These are phyloP conservation scores for Oncorhynchus tshawytscha DNA, from an alignment of 2,113 vertebrate genomes.

Conservation along the genomic window DNA sequence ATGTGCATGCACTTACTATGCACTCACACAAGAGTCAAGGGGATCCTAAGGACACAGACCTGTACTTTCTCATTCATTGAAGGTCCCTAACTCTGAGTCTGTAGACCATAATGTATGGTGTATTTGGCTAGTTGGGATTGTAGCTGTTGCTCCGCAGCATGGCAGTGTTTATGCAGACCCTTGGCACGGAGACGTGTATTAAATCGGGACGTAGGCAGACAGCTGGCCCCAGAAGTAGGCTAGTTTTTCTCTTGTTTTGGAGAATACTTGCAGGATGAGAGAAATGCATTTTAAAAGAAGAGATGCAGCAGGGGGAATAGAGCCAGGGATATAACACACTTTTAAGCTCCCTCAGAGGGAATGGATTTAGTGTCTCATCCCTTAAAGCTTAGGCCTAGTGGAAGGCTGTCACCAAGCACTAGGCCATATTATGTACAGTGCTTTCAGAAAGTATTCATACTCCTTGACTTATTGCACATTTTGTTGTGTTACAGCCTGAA, in stretches of 20 bases:
- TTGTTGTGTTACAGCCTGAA: no score
- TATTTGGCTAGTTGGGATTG: not conserved
- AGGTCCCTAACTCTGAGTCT: not conserved
- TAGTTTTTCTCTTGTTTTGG: constrained; percentile 8
- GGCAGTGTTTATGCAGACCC: not conserved
- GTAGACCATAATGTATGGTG: not conserved
- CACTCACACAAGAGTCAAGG: not conserved
- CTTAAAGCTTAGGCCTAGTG: constrained; percentile 40
- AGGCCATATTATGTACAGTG: not conserved
- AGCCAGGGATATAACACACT: constrained; percentile 14
- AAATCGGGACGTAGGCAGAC: not conserved
- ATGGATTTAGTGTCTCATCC: constrained; percentile 47
- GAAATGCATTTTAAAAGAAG: constrained; percentile 15
- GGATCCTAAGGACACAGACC: constrained; percentile 3
- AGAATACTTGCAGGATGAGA: constrained; percentile 12
- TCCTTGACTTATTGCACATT: no score
- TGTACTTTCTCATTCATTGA: not conserved
- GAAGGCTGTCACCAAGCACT: constrained; percentile 26
- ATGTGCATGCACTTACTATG: not conserved
- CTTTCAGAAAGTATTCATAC: no score
- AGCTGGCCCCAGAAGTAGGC: constrained; percentile 4
- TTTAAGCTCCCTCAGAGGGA: constrained; percentile 35
- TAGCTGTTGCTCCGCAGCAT: not conserved
- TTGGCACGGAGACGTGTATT: constrained; percentile 4
- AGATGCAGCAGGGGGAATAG: constrained; percentile 16